phyloP scores from a whole-genome alignment of 2,888 invertebrate species.

The Malacosoma neustria region DNA sequence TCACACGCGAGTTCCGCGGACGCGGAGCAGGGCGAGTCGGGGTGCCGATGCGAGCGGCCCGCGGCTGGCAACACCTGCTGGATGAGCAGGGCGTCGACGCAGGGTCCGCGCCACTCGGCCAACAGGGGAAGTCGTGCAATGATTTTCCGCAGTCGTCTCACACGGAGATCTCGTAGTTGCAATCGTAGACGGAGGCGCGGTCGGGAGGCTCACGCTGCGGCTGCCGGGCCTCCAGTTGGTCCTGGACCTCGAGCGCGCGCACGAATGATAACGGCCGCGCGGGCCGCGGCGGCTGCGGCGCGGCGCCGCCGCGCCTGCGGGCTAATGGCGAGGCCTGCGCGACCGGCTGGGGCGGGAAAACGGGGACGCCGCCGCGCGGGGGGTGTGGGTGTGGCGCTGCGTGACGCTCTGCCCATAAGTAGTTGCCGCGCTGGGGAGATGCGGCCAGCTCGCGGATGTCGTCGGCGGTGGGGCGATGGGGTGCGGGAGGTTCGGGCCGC shows the following conservation, averaged over 20 bases:
- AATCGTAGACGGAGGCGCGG: slow-evolving; percentile 93
- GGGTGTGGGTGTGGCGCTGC: slow-evolving; percentile 28
- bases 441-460: slow-evolving; percentile 92
- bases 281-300: slow-evolving; percentile 70
- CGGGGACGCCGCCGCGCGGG: slow-evolving; percentile 41
- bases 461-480: slow-evolving; percentile 76
- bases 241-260: slow-evolving; percentile 91
- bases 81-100: neutral
- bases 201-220: slow-evolving; percentile 87
- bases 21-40: neutral
- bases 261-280: slow-evolving; percentile 47
- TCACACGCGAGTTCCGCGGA: slow-evolving; percentile 11
- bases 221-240: slow-evolving; percentile 92
- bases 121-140: too few relatives aligned
- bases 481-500: slow-evolving; percentile 81
- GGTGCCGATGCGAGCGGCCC: too few relatives aligned
- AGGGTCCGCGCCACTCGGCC: neutral
- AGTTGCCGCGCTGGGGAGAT: slow-evolving; percentile 83
- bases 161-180: slow-evolving; percentile 97
- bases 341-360: slow-evolving; percentile 51
- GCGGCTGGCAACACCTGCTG: too few relatives aligned
- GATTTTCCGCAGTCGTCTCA: slow-evolving; percentile 74
- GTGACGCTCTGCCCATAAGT: slow-evolving; percentile 68
- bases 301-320: slow-evolving; percentile 45
- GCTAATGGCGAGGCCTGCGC: slow-evolving; percentile 37